Base-by-base conservation (phyloP, 1,140 invertebrate genomes). In the Aphis gossypii region DNA sequence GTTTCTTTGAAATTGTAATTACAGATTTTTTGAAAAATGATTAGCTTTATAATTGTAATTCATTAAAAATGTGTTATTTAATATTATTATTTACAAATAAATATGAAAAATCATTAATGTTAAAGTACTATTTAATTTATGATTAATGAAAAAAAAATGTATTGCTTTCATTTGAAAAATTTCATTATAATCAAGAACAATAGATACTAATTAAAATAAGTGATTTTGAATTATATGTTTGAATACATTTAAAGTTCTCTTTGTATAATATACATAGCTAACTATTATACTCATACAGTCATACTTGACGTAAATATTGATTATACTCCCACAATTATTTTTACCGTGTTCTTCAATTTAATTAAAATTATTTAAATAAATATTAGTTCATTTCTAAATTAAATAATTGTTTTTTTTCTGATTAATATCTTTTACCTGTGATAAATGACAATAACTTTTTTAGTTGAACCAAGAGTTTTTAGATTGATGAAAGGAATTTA, bases 181-280 rank as follows among this genome's bases (percentile, higher is more conserved):
- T 68, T n/a, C 30, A 68, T 68, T n/a, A 14, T n/a, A n/a, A 60
- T 11, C 25, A 11, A n/a, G 30, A 68, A 68, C 60, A 30, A 68
- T 68, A n/a, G 25, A 68, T 68, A n/a, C 60, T 68, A 68, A 68
- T 68, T 68, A 68, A 68, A 68, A 68, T n/a, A 68, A 68, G 60
- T 68, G 60, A 68, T n/a, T 68, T 68, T 68, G 60, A 68, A 76
- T 18, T 6, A 76, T 76, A n/a, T 18, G n/a, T 76, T 76, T n/a
- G 14, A 30, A n/a, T n/a, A 18, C 11, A 76, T 76, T n/a, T 18
- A n/a, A 18, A 76, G 5, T 14, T 76, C 30, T 76, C 30, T 76
- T n/a, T 76, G 30, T 14, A n/a, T n/a, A 76, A 76, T 76, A 30
- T 68, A 30, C 7, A 68, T 60, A 30, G 2, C 60, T 76, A n/a